A percentile compares a stretch with the other conserved stretches of the same genome.
Conservation (phyloP, 2,113 vertebrate species). For the Nyctereutes procyonoides region DNA sequence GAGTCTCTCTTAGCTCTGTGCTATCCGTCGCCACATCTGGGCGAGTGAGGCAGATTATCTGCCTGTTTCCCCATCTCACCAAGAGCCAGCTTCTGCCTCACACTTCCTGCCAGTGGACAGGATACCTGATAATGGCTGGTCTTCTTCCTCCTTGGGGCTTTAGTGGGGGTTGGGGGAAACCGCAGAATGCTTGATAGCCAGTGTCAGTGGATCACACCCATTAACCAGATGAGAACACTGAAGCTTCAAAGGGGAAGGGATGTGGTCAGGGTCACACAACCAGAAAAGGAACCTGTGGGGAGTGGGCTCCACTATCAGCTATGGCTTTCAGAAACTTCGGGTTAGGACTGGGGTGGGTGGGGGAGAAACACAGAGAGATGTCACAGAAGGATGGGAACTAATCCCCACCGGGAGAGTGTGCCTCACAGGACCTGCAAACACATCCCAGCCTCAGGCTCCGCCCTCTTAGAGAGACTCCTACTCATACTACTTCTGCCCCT, state of each 20-base stretch:
- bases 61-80: neutral
- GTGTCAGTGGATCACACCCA: neutral
- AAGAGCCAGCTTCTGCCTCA: neutral
- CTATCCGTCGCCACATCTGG: neutral
- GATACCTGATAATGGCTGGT: neutral
- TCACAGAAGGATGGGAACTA: neutral
- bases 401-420: neutral
- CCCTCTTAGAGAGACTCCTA: neutral
- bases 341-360: neutral
- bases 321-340: neutral
- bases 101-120: neutral
- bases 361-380: neutral
- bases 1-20: neutral
- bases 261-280: neutral
- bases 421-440: neutral
- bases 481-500: neutral
- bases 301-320: neutral
- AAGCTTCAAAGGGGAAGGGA: neutral
- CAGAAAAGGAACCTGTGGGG: neutral
- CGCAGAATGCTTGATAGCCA: neutral
- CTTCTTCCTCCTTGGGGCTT: neutral
- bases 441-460: neutral
- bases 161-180: neutral
- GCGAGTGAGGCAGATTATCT: neutral
- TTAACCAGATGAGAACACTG: neutral